Evolutionary conservation across 2,797 vertebrate genomes (phyloP).

Genomic region (Amniataba percoides): DNA sequence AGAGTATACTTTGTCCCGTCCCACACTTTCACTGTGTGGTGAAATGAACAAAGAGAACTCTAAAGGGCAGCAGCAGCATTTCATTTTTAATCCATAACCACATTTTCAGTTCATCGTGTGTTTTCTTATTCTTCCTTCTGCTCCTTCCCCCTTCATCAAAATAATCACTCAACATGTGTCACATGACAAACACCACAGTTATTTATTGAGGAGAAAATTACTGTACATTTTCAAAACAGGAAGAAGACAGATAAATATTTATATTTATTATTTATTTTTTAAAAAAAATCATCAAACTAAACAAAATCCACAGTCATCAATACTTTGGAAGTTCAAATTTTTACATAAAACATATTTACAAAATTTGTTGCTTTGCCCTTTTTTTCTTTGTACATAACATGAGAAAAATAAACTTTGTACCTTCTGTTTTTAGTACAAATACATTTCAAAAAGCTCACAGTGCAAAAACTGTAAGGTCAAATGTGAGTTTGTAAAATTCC

Average conservation of each 20-base stretch:
- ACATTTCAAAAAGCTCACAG: slow-evolving; percentile 69
- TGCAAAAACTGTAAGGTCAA: slow-evolving; percentile 78
- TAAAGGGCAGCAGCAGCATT: too few species aligned
- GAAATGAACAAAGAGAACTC: too few species aligned
- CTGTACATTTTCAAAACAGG: slow-evolving; percentile 84
- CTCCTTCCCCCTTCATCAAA: not conserved
- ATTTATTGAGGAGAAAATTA: slow-evolving; percentile 87
- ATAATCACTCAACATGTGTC: not conserved
- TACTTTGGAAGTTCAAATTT: slow-evolving; percentile 80
- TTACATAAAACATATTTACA: slow-evolving; percentile 83
- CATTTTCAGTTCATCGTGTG: not conserved
- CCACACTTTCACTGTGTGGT: too few species aligned
- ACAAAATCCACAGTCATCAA: slow-evolving; percentile 85
- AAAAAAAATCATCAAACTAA: slow-evolving; percentile 80
- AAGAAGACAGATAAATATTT: slow-evolving; percentile 92
- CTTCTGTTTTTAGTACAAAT: slow-evolving; percentile 63
- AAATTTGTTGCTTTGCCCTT: slow-evolving; percentile 60
- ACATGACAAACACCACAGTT: slow-evolving; percentile 59
- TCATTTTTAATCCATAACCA: not conserved
- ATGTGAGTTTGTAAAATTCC: slow-evolving; percentile 64
- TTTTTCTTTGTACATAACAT: slow-evolving; percentile 81
- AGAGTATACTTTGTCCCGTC: too few species aligned
- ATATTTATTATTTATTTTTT: slow-evolving; percentile 74
- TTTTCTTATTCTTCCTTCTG: not conserved
- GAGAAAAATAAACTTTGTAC: slow-evolving; percentile 80